Conservation (phyloP, 2,113 vertebrate genomes). For the Paralichthys olivaceus region DNA sequence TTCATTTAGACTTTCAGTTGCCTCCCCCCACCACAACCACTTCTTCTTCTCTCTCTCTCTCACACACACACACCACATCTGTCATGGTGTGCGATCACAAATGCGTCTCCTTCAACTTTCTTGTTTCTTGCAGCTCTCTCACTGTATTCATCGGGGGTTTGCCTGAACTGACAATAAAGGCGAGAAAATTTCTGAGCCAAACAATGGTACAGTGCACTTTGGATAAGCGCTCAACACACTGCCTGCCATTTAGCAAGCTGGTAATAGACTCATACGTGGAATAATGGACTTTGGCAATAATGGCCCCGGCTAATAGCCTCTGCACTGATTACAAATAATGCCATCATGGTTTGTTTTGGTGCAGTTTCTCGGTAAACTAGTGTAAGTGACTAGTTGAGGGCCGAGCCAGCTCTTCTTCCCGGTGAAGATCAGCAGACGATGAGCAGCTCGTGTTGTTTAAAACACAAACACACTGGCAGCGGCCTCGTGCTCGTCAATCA, state of each 20-base stretch:
- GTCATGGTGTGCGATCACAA: slow-evolving; percentile 81
- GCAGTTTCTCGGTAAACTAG: slow-evolving; percentile 42
- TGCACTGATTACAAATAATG: slow-evolving; percentile 78
- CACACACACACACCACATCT: slow-evolving; percentile 62
- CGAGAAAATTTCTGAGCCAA: slow-evolving; percentile 76
- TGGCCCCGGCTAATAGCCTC: slow-evolving; percentile 72
- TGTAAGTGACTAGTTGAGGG: slow-evolving; percentile 46
- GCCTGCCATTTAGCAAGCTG: slow-evolving; percentile 75
- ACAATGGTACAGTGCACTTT: slow-evolving; percentile 81
- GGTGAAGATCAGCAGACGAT: slow-evolving; percentile 70
- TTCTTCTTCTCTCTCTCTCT: neutral
- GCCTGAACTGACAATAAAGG: slow-evolving; percentile 80
- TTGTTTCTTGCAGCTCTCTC: slow-evolving; percentile 80
- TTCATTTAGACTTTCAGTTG: slow-evolving; percentile 40
- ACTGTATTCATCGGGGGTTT: slow-evolving; percentile 80
- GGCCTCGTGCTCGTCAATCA: slow-evolving; percentile 71
- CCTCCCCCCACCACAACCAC: neutral
- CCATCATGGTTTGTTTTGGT: slow-evolving; percentile 57
- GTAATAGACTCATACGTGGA: slow-evolving; percentile 74
- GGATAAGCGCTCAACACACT: slow-evolving; percentile 73
- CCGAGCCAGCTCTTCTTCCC: slow-evolving; percentile 52
- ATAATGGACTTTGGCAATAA: slow-evolving; percentile 77
- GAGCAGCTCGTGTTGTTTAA: slow-evolving; percentile 72
- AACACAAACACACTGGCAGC: slow-evolving; percentile 53
- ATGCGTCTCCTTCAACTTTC: slow-evolving; percentile 80